Conservation (phyloP, 2,113 vertebrate species). For the Peromyscus californicus region DNA sequence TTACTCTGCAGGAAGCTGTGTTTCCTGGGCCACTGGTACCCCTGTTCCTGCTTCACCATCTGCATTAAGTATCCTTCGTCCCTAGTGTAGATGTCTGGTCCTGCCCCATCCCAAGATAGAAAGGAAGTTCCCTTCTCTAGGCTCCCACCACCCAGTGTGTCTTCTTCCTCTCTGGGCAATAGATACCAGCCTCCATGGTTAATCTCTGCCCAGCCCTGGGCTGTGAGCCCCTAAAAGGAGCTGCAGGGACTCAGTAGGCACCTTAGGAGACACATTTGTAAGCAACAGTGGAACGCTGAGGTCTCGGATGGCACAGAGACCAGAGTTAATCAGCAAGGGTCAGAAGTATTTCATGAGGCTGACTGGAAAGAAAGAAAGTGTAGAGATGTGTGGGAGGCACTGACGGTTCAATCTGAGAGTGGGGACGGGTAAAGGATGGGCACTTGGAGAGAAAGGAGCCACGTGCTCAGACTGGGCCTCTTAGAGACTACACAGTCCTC, state of each 20-base stretch:
- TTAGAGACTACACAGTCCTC: too few relatives aligned
- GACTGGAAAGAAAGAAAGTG: background rate
- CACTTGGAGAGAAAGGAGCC: background rate
- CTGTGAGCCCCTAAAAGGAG: background rate
- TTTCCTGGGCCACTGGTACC: background rate
- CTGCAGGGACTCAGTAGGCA: background rate
- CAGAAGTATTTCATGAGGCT: background rate
- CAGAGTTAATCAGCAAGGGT: background rate
- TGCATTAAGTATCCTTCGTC: background rate
- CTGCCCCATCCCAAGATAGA: background rate
- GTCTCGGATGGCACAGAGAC: background rate
- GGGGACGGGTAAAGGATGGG: too few relatives aligned
- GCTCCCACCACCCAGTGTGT: too few relatives aligned
- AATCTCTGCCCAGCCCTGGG: too few relatives aligned
- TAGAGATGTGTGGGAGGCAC: background rate
- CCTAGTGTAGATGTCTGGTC: fast-evolving
- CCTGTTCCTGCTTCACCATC: background rate
- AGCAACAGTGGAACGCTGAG: background rate
- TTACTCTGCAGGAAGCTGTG: background rate
- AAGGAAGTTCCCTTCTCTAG: background rate
- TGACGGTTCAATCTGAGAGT: background rate
- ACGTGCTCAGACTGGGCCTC: background rate
- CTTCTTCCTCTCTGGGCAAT: background rate
- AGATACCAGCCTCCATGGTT: background rate
- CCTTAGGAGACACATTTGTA: background rate